Evolutionary conservation across 2,888 invertebrate species (phyloP), one percentile per base, ranked within the genome.

Genomic region (Melanargia galathea): DNA sequence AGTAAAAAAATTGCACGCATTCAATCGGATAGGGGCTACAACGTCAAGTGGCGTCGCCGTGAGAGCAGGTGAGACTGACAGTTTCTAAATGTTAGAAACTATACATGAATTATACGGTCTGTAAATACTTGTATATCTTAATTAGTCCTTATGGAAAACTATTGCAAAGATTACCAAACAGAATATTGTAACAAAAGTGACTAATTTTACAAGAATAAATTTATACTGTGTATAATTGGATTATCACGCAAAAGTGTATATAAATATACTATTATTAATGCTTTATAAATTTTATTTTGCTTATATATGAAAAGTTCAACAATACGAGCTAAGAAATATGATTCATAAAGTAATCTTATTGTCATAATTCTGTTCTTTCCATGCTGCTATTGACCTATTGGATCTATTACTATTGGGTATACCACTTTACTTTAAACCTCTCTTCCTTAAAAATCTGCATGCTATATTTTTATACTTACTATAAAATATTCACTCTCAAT

Each of bases 331-430:
- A 16, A 20, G 0, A 18, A 45, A 2, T 43, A 49, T 54, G 49
- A 38, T 57, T 63, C 51, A 45, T 59, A 64, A 73, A 68, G 62
- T 71, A 72, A 86, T 81, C 85, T 89, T 87, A 88, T 87, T 83
- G 83, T 87, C 84, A 85, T 87, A 84, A 84, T 83, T 86, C 75
- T 83, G 79, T 83, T 80, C 74, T 80, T 82, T 88, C 83, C 90
- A 91, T 78, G 91, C 91, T 85, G 90, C 91, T 84, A 75, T 82
- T 76, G 86, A 83, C 86, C 86, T 86, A 75, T 82, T 81, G 90
- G 88, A 90, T 84, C 83, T 88, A 81, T 75, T 85, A 83, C 82
- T 85, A 86, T 87, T 86, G 88, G 89, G 89, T 90, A 89, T 83
- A 81, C 75, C 75, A 58, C 51, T 46, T 76, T 75, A 77, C 73